Evolutionary conservation across 23 tunicate genomes (phyloP).

Genomic region (Halocynthia roretzi): DNA sequence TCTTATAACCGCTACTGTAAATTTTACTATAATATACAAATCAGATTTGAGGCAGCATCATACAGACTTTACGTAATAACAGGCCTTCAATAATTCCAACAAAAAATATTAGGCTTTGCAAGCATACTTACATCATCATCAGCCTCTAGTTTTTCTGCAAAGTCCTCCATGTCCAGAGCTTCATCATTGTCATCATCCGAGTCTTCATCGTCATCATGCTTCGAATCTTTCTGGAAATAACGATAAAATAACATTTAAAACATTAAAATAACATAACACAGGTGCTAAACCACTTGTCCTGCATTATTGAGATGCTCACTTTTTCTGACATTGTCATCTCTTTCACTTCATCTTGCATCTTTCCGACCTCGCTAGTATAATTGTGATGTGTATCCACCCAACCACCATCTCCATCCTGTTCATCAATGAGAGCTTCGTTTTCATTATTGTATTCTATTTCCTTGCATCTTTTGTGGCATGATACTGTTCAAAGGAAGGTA

Average conservation of each 20-base stretch:
- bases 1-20: too few species aligned
- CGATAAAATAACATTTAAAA: background rate
- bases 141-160: conserved; percentile 64
- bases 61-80: too few species aligned
- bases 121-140: conserved; percentile 29
- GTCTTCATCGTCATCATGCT: conserved; percentile 21
- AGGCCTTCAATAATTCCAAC: too few species aligned
- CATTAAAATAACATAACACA: background rate
- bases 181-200: conserved; percentile 85
- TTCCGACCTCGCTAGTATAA: conserved; percentile 37
- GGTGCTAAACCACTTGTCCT: background rate
- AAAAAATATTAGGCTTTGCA: too few species aligned
- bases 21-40: too few species aligned
- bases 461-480: conserved; percentile 83
- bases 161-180: conserved; percentile 95
- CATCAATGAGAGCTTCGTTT: conserved; percentile 81
- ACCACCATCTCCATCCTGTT: conserved; percentile 68
- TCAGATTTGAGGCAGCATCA: too few species aligned
- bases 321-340: conserved; percentile 77
- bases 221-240: background rate
- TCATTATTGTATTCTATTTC: conserved; percentile 79
- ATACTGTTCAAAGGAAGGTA: conserved; percentile 16
- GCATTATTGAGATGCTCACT: conserved; percentile 4
- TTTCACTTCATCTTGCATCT: conserved; percentile 60
- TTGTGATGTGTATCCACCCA: conserved; percentile 97